phyloP scores from a whole-genome alignment of 2,113 vertebrate genomes.

The Pristiophorus japonicus region DNA sequence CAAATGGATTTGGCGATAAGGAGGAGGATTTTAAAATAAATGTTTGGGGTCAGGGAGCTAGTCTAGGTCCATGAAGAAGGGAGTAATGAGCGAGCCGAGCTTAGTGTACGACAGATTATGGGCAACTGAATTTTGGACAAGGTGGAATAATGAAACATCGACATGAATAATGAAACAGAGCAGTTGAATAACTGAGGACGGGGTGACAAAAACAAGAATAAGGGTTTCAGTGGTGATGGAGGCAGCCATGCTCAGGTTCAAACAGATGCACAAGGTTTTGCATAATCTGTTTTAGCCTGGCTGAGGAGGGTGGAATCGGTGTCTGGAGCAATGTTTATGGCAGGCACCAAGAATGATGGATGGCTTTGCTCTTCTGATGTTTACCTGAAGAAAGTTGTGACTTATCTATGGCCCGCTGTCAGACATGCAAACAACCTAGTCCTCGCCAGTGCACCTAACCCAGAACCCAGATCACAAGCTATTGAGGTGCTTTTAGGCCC shows the following conservation, averaged over 20 bases:
- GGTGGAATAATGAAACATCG: not conserved
- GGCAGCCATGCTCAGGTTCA: not conserved
- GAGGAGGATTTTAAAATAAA: no score
- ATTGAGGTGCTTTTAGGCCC: not conserved
- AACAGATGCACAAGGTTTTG: not conserved
- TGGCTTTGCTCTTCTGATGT: not conserved
- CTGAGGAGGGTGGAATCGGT: not conserved
- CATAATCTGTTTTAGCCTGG: not conserved
- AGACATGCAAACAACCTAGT: not conserved
- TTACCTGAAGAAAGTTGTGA: not conserved
- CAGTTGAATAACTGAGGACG: not conserved
- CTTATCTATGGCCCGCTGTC: not conserved
- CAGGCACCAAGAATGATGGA: not conserved
- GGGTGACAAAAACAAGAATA: not conserved
- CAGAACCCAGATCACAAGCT: not conserved
- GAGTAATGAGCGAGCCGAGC: not conserved
- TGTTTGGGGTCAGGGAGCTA: not conserved
- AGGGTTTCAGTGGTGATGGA: not conserved
- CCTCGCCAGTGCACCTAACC: not conserved
- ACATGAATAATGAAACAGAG: not conserved
- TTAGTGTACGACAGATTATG: not conserved
- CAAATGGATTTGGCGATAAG: no score
- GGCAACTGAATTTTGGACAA: not conserved
- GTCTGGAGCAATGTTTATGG: not conserved
- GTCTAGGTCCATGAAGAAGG: not conserved